Percentiles rank a stretch among this genome's conserved stretches.
phyloP scores from a whole-genome alignment of 2,888 invertebrate species.

The Caenorhabditis parvicauda region DNA sequence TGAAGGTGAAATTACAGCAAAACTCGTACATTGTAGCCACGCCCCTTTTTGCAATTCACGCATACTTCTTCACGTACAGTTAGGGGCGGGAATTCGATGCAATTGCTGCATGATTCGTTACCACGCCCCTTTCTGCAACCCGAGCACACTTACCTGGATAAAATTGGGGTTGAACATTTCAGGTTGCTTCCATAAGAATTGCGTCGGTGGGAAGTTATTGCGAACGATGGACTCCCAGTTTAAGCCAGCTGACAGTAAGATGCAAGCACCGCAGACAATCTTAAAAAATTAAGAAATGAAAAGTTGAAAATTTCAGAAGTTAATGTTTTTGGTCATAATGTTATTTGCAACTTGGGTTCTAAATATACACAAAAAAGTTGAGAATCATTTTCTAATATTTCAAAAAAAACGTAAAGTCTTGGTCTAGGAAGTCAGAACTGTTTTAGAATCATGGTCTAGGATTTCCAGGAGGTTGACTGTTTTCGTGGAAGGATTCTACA shows the following conservation, averaged over 20 bases:
- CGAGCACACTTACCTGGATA: slow-evolving; percentile 35
- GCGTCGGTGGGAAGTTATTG: slow-evolving; percentile 61
- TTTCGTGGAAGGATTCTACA: no score
- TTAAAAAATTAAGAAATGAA: slow-evolving; percentile 9
- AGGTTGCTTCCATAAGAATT: slow-evolving; percentile 62
- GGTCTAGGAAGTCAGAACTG: no score
- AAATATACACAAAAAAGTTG: not conserved
- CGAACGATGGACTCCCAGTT: slow-evolving; percentile 50
- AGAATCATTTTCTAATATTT: not conserved
- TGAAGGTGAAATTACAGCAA: no score
- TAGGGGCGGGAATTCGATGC: not conserved
- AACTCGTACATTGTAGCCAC: no score
- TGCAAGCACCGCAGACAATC: slow-evolving; percentile 35
- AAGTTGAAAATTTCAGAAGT: no score
- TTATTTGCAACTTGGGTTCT: not conserved
- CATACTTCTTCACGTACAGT: no score
- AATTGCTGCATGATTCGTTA: not conserved
- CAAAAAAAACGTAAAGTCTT: not conserved
- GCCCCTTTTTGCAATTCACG: no score
- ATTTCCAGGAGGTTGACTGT: no score
- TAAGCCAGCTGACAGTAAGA: slow-evolving; percentile 42
- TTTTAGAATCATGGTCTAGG: no score
- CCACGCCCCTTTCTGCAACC: no score
- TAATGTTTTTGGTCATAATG: not conserved
- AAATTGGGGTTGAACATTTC: slow-evolving; percentile 60